Evolutionary conservation across 1,140 invertebrate genomes (phyloP), one percentile per base, ranked within the genome.

Genomic region (Metaphire vulgaris): DNA sequence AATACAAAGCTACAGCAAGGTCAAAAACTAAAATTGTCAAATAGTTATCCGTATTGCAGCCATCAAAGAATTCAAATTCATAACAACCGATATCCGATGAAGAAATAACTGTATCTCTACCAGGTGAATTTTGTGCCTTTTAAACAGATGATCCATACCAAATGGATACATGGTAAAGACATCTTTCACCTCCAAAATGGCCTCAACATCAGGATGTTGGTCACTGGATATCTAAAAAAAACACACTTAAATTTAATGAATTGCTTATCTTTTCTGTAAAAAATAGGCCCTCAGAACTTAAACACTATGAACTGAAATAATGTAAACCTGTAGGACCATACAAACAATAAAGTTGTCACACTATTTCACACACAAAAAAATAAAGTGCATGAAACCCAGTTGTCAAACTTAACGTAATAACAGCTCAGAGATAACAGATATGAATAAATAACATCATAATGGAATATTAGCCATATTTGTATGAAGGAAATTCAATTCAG

Each of bases 41-140:
- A n/a, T n/a, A n/a, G n/a, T n/a, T n/a, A n/a, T n/a, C n/a, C n/a
- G n/a, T n/a, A n/a, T n/a, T n/a, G n/a, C n/a, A n/a, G n/a, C n/a
- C n/a, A n/a, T n/a, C n/a, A n/a, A n/a, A n/a, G n/a, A n/a, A n/a
- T n/a, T n/a, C n/a, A n/a, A n/a, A n/a, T n/a, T n/a, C n/a, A n/a
- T n/a, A n/a, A n/a, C n/a, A n/a, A n/a, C n/a, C n/a, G n/a, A n/a
- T n/a, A n/a, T n/a, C n/a, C n/a, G n/a, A n/a, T n/a, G n/a, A n/a
- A n/a, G n/a, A n/a, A n/a, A n/a, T n/a, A n/a, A n/a, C n/a, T n/a
- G n/a, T n/a, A n/a, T n/a, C n/a, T 14, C 56, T 28, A 73, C 72
- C 72, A 73, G 41, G 28, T 73, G 72, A 1, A 73, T 73, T 41
- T 73, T 56, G 41, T 73, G 72, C 72, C 72, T 73, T 29, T 73